Evolutionary conservation across 2,888 invertebrate genomes (phyloP), one percentile per base, ranked within the genome.

Genomic region (Apamea sordens): DNA sequence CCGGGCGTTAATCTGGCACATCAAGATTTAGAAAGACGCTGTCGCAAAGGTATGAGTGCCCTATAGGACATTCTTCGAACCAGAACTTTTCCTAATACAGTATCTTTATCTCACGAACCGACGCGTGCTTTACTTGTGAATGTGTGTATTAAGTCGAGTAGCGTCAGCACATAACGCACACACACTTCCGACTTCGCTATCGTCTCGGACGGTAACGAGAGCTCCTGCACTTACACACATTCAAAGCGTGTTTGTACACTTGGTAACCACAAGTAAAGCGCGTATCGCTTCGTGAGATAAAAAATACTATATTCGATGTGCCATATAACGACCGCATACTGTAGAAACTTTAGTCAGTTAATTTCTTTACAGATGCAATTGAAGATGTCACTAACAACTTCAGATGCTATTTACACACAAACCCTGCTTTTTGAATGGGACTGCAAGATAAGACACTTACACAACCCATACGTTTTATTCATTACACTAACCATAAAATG

Each of bases 301-400:
- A 21, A 41, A 64, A 10, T 11, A 11, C 5, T 64, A 36, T 36
- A 21, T 4, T 41, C n/a, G 18, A 36, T 36, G 61, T 41, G 18
- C 24, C 41, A 6, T 47, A 47, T 79, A 59, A 67, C 24, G 1
- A 18, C 79, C 36, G 4, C n/a, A n/a, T 32, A 21, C 41, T 80
- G 21, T 21, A 67, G 73, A 68, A 77, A 76, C 41, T 77, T 47
- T 77, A 78, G 74, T n/a, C 15, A 21, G 7, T 69, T 41, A 10
- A 80, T 93, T 94, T 88, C 88, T 88, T 92, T 86, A 89, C 93
- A 94, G 94, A 93, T 93, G 76, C 90, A 85, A 90, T 91, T 88
- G 92, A 92, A 85, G 92, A 91, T 82, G 89, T 93, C 84, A 89
- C 90, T 87, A 86, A 91, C 83, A 90, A 89, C 89, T 90, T 92